Base-by-base conservation (phyloP, 2,113 vertebrate genomes). In the Myrmecobius fasciatus region DNA sequence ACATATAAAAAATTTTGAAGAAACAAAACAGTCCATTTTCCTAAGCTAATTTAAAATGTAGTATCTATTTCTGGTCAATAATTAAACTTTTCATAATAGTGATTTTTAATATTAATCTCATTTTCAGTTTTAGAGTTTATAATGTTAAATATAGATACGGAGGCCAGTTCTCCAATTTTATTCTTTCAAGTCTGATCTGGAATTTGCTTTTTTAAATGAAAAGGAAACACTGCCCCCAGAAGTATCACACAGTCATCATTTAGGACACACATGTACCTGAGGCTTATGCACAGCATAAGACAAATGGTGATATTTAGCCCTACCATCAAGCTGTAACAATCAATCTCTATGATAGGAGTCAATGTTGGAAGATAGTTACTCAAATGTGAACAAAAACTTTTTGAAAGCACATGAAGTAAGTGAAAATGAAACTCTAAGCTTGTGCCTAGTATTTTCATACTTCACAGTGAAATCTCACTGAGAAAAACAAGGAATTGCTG, bases 31-130 rank as follows among this genome's bases (percentile, higher is more conserved):
- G 25, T 49, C 89, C n/a, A 17, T 51, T 28, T 48, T 90, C 25
- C 48, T 49, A 49, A 90, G 14, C 47, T 49, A 10, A 90, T 90
- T 83, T 90, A 51, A 90, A 90, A 90, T 90, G 89, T 28, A 28
- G 25, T 24, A 48, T 48, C 47, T 90, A 49, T 49, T 90, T 47
- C 47, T 90, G 47, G 25, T 31, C 89, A 47, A 22, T 43, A 83
- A 83, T 83, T 24, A 90, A 90, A 90, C 89, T 90, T 90, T 90
- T 14, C 31, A 67, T 67, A 48, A 89, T 48, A 48, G 25, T 31
- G 96, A 98, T 97, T 91, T 48, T 90, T 90, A 48, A 26, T 48
- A 90, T 51, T 31, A 49, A 51, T 48, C 46, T 43, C 67, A 24
- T 28, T 47, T 47, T 48, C 46, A 90, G 47, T 90, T 90, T 90